Conservation (phyloP, 2,113 vertebrate species). For the Chunga burmeisteri region DNA sequence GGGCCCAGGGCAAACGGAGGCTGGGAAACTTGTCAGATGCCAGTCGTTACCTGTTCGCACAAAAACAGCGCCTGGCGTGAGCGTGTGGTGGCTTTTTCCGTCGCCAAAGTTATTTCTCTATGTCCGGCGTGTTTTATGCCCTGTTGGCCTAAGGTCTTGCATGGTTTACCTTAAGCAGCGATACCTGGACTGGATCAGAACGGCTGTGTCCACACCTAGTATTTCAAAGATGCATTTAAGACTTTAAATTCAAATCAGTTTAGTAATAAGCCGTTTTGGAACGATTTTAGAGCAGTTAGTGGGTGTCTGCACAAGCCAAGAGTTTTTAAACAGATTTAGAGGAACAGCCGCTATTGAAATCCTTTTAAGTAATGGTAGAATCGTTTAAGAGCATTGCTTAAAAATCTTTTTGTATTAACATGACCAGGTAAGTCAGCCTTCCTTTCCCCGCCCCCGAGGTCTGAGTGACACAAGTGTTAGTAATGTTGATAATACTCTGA, state of each 20-base stretch:
- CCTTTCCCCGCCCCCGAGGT: not conserved
- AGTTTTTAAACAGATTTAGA: not conserved
- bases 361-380: not conserved
- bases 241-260: not conserved
- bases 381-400: not conserved
- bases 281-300: not conserved
- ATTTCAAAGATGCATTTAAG: not conserved
- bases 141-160: not conserved
- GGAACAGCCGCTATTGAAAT: not conserved
- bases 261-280: not conserved
- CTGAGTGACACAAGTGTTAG: slow-evolving; percentile 38
- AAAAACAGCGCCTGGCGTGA: not conserved
- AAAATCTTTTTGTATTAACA: not conserved
- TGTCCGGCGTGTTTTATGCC: not conserved
- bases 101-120: not conserved
- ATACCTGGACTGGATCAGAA: not conserved
- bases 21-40: not conserved
- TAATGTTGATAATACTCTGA: slow-evolving; percentile 19
- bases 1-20: not conserved
- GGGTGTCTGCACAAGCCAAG: not conserved
- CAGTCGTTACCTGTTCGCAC: not conserved
- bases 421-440: slow-evolving; percentile 27
- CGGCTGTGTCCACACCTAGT: not conserved
- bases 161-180: too few relatives aligned
- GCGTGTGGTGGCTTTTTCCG: not conserved